Evolutionary conservation across 2,797 vertebrate genomes (phyloP), one percentile per base, ranked within the genome.

Genomic region (Carapus acus): DNA sequence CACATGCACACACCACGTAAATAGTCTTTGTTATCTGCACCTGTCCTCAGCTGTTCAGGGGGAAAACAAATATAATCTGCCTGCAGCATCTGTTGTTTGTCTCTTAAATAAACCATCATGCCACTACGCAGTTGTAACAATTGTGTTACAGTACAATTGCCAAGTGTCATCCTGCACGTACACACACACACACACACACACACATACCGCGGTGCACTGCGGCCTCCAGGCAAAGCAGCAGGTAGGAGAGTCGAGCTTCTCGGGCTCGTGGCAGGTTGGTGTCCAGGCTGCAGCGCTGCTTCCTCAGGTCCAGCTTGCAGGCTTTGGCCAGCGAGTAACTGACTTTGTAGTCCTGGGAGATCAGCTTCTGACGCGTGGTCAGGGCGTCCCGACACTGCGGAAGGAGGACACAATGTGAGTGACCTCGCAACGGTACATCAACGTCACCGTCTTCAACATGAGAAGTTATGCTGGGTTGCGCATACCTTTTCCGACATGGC

Each of bases 251-350:
- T 1, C 94, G 87, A 18, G 93, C 93, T 64, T 97, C 94, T 0
- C 94, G 86, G 14, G 91, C 93, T 0, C 93, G 87, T 0, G 93
- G 93, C 49, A 96, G 88, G 45, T 90, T 94, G 49, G 91, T 91
- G 73, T 97, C 94, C 71, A 92, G 86, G 0, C 90, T 97, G 65
- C 94, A 97, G 54, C 88, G 92, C 51, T 94, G 92, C 60, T 96
- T 96, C 77, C 92, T 92, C 81, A 97, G 81, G 65, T 97, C 94
- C 0, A 87, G 81, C 62, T 95, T 94, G 59, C 94, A 97, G 58
- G 94, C 94, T 72, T 96, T 96, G 8, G 94, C 94, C 78, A 97
- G 77, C 0, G 94, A 95, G 79, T 97, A 97, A 53, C 94, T 97
- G 73, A 97, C 92, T 74, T 91, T 92, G 82, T 97, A 97, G 78